Base-by-base conservation (phyloP, 1,140 invertebrate genomes). In the Lutraria rhynchaena region DNA sequence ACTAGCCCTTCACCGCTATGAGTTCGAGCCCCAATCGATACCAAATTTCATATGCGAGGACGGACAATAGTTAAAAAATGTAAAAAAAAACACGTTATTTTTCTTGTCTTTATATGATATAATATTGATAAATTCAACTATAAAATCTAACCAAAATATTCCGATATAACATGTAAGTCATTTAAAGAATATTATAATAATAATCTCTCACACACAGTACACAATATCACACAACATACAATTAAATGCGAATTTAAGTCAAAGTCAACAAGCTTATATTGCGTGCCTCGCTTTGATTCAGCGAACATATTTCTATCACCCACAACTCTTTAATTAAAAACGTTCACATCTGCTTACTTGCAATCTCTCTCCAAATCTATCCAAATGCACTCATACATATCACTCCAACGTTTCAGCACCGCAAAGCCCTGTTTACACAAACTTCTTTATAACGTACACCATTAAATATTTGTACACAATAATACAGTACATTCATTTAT, bases 71-170 rank as follows among this genome's bases (percentile, higher is more conserved):
- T n/a, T n/a, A n/a, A n/a, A n/a, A n/a, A n/a, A n/a, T n/a, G n/a
- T n/a, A n/a, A 9, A 35, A 19, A 22, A 44, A n/a, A 44, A 22
- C 9, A 44, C 9, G 24, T 5, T 27, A 17, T 67, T 67, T 67
- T 41, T 67, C 41, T 31, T 67, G 63, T 15, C 31, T 67, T 67
- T 67, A 67, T 67, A 7, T 67, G 63, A 67, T 67, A 67, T 67
- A 46, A 46, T 67, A 67, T 67, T 46, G 44, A 41, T 67, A 67
- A 67, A 67, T 67, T 67, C 33, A 67, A 67, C 63, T 67, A 67
- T 67, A 67, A 67, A 67, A 67, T 41, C 60, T 49, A 67, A 67
- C 19, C 41, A 67, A 67, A 65, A 67, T 46, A 7, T 31, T 67
- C n/a, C n/a, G 44, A 22, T 63, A 63, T 35, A 44, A 63, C 37